A percentile compares a stretch with the other conserved stretches of the same genome.
Evolutionary conservation across 1,140 invertebrate genomes (phyloP).

Genomic region (Macrobrachium rosenbergii): DNA sequence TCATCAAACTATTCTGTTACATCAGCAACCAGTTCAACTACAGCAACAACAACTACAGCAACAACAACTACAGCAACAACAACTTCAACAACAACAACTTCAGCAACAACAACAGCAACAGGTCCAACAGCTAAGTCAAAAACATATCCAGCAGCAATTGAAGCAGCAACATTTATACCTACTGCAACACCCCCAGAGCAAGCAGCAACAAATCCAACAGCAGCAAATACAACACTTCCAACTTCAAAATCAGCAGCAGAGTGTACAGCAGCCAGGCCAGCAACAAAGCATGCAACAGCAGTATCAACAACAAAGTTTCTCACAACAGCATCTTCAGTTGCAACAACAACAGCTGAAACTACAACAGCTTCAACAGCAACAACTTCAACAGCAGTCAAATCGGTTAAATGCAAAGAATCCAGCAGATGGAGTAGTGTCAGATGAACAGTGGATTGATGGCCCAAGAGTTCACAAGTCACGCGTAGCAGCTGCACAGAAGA

Average conservation of each 20-base stretch:
- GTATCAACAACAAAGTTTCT: constrained; percentile 8
- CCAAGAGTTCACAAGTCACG: constrained; percentile 83
- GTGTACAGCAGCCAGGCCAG: constrained; percentile 27
- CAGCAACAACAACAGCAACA: constrained; percentile 38
- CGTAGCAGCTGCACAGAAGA: constrained; percentile 65
- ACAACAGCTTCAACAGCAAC: constrained; percentile 38
- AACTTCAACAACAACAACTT: constrained; percentile 33
- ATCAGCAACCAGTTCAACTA: constrained; percentile 22
- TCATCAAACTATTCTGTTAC: constrained; percentile 14
- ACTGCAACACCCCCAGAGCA: not conserved
- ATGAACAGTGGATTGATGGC: constrained; percentile 97
- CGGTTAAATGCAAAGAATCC: constrained; percentile 16
- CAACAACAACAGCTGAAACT: constrained; percentile 1
- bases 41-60: constrained; percentile 33
- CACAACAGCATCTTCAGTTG: not conserved
- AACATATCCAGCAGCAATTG: constrained; percentile 21
- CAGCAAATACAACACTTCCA: constrained; percentile 36
- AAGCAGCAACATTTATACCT: constrained; percentile 15
- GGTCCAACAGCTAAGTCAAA: constrained; percentile 24
- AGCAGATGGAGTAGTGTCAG: constrained; percentile 71
- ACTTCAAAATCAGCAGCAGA: constrained; percentile 46
- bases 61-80: constrained; percentile 44
- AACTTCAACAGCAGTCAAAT: constrained; percentile 37
- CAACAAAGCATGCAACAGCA: constrained; percentile 45
- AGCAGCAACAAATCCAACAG: constrained; percentile 37